Evolutionary conservation across 1,140 invertebrate species (phyloP).

Genomic region (Magallana ariakensis): DNA sequence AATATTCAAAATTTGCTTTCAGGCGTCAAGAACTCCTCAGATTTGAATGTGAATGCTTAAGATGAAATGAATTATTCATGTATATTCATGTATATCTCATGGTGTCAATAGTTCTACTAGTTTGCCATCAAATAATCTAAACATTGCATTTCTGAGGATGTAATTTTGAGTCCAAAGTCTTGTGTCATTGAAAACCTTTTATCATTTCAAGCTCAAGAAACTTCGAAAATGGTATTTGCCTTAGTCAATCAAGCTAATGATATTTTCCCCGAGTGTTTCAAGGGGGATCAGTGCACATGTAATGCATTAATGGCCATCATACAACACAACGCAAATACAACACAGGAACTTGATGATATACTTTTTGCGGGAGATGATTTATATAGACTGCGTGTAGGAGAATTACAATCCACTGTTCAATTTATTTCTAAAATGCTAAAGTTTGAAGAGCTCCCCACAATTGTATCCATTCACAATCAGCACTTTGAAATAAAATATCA

Average conservation of each 20-base stretch:
- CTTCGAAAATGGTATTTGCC: background rate
- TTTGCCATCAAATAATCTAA: too few species aligned
- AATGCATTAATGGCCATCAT: constrained; percentile 38
- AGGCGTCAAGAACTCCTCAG: background rate
- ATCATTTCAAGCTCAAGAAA: too few species aligned
- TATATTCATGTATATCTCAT: too few species aligned
- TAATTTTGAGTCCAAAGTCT: too few species aligned
- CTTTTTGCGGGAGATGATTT: constrained; percentile 35
- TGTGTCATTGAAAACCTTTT: too few species aligned
- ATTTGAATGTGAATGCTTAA: too few species aligned
- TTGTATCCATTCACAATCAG: background rate
- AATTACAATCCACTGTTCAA: constrained; percentile 23
- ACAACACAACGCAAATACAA: background rate
- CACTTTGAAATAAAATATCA: background rate
- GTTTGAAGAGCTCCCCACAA: constrained; percentile 29
- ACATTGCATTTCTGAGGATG: too few species aligned
- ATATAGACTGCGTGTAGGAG: background rate
- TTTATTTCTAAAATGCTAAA: constrained; percentile 35
- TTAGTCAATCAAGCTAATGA: constrained; percentile 35
- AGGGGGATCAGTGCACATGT: constrained; percentile 38
- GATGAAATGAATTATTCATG: too few species aligned
- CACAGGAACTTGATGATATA: background rate
- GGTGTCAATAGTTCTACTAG: too few species aligned
- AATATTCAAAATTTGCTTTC: background rate
- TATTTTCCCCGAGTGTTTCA: constrained; percentile 3